Evolutionary conservation across 2,888 invertebrate genomes (phyloP), one percentile per base, ranked within the genome.

Genomic region (Sinodicranocentrus sp.): DNA sequence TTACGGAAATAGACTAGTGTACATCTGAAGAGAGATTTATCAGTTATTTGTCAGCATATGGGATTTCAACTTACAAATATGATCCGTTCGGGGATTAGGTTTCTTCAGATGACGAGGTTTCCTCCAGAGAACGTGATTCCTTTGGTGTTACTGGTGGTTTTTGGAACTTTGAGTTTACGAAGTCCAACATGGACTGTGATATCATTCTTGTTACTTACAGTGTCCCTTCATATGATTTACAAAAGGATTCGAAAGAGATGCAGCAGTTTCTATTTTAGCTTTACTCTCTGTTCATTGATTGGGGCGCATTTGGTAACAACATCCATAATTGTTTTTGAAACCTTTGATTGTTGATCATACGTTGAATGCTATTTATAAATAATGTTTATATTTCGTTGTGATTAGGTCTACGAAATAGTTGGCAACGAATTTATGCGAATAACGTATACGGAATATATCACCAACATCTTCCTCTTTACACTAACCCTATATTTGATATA

Each of bases 391-490:
- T 13, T 48, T 48, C n/a, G 39, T n/a, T 26, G 19, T 44, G 70
- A 80, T 63, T 65, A 84, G 85, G 52, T 79, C 15, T 80, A 80
- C 57, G 86, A 80, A 26, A 25, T 83, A 1, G 63, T 80, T 0
- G 68, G 54, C 5, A 15, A 15, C 23, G 43, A 73, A 1, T 59
- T 71, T n/a, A 77, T 79, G 77, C 57, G 85, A n/a, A 84, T 86
- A 26, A 85, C 87, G 0, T 76, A 82, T 21, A 39, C 23, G 3
- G 84, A 86, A 43, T 87, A 85, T 52, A 57, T 84, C 3, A 70
- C 71, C 10, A 80, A 83, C 39, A 75, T 85, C n/a, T 52, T 76
- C n/a, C 84, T 88, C n/a, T 72, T 88, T 13, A 73, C 79, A 3
- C 39, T 83, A 0, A 83, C 85, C 0, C 28, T 88, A 19, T 84